A percentile compares a stretch with the other conserved stretches of the same genome.
These are phyloP conservation scores for Neodiprion fabricii DNA, from an alignment of 1,140 invertebrate species.

Conservation along the genomic window DNA sequence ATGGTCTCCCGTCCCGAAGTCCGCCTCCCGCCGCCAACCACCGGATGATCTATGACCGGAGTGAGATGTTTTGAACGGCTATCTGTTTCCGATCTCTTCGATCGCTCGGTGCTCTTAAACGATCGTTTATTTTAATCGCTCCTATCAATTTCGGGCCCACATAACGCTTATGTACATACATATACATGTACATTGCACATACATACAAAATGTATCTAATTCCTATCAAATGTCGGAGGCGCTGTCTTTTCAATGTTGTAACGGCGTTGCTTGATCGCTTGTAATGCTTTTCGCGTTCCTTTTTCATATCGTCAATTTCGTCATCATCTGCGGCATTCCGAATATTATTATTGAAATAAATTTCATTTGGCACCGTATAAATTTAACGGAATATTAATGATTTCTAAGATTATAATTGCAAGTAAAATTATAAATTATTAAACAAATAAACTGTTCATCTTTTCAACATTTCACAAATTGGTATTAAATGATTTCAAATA, in stretches of 20 bases:
- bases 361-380: too few relatives aligned
- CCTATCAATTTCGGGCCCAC: slow-evolving; percentile 41
- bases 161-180: background rate
- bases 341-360: too few relatives aligned
- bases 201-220: background rate
- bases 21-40: slow-evolving; percentile 36
- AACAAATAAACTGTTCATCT: too few relatives aligned
- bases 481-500: too few relatives aligned
- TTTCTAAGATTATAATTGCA: too few relatives aligned
- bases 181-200: background rate
- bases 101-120: slow-evolving; percentile 46
- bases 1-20: slow-evolving; percentile 25
- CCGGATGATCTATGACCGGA: slow-evolving; percentile 54
- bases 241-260: too few relatives aligned
- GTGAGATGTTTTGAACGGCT: slow-evolving; percentile 59
- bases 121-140: slow-evolving; percentile 57
- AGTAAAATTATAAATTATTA: too few relatives aligned
- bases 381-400: too few relatives aligned
- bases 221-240: too few relatives aligned
- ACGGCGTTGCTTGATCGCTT: background rate
- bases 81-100: slow-evolving; percentile 52
- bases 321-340: background rate
- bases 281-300: background rate
- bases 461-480: too few relatives aligned
- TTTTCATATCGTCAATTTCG: background rate